A percentile compares a stretch with the other conserved stretches of the same genome.
These are phyloP conservation scores for Myathropa florea DNA, from an alignment of 2,888 invertebrate genomes.

Conservation along the genomic window DNA sequence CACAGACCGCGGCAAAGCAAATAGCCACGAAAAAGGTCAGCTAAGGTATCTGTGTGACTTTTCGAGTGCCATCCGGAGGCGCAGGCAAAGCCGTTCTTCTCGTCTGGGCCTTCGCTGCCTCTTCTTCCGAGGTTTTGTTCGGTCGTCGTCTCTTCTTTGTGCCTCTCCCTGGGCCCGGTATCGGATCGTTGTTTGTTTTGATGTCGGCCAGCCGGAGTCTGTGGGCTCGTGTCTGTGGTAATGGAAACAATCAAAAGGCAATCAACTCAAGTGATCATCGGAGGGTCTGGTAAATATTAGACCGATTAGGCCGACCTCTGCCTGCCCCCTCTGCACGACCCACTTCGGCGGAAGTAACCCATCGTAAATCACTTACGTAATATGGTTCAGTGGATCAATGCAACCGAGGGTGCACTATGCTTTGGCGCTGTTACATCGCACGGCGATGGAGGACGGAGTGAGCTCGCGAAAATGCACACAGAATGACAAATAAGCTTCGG, in stretches of 20 bases:
- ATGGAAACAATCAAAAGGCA: slow-evolving; percentile 10
- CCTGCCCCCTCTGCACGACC: not conserved
- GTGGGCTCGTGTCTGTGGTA: slow-evolving; percentile 10
- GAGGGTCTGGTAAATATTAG: not conserved
- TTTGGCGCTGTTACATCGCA: not conserved
- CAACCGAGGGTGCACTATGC: slow-evolving; percentile 11
- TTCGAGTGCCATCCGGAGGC: slow-evolving; percentile 20
- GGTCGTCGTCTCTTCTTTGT: not conserved
- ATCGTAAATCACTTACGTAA: slow-evolving; percentile 33
- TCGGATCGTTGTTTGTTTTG: slow-evolving; percentile 3
- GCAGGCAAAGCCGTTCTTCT: slow-evolving; percentile 36
- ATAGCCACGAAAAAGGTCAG: slow-evolving; percentile 21
- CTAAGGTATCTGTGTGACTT: not conserved
- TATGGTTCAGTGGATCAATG: slow-evolving; percentile 47
- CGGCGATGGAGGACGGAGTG: slow-evolving; percentile 16
- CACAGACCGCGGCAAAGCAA: slow-evolving; percentile 5
- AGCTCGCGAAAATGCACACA: slow-evolving; percentile 20
- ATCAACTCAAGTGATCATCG: not conserved
- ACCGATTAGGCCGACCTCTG: not conserved
- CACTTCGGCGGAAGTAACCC: slow-evolving; percentile 13
- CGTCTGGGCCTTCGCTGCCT: too few species aligned
- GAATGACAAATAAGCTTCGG: slow-evolving; percentile 57
- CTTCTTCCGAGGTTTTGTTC: not conserved
- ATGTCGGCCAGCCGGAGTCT: not conserved
- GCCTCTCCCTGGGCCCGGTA: not conserved